A percentile compares a stretch with the other conserved stretches of the same genome.
Evolutionary conservation across 2,797 vertebrate genomes (phyloP).

Genomic region (Podarcis siculus): DNA sequence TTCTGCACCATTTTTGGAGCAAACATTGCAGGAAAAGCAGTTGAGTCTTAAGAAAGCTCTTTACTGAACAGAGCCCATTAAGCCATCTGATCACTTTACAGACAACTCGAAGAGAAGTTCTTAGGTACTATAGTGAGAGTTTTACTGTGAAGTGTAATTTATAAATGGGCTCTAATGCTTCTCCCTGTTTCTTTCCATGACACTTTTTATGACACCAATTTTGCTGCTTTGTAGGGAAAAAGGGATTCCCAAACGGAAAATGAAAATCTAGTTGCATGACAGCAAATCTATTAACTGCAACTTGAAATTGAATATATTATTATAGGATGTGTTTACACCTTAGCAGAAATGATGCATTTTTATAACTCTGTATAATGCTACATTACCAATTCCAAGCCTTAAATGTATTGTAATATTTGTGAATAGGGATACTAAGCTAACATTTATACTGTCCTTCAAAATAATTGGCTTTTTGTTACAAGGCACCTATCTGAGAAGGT

Average conservation of each 20-base stretch:
- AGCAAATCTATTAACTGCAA: slow-evolving; percentile 37
- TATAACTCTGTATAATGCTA: slow-evolving; percentile 12
- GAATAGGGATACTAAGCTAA: slow-evolving; percentile 48
- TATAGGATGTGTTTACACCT: slow-evolving; percentile 34
- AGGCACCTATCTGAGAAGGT: slow-evolving; percentile 49
- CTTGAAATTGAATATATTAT: slow-evolving; percentile 45
- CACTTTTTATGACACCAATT: slow-evolving; percentile 50
- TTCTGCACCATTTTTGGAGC: slow-evolving; percentile 50
- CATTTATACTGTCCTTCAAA: slow-evolving; percentile 70
- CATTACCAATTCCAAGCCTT: slow-evolving; percentile 38
- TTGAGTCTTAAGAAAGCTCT: slow-evolving; percentile 49
- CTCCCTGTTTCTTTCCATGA: slow-evolving; percentile 57
- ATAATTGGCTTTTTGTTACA: slow-evolving; percentile 66
- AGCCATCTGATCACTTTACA: slow-evolving; percentile 51
- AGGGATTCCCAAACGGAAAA: slow-evolving; percentile 37
- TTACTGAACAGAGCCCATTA: slow-evolving; percentile 58
- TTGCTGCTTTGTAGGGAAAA: slow-evolving; percentile 2
- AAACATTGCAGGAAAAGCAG: slow-evolving; percentile 51
- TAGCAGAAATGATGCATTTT: slow-evolving; percentile 36
- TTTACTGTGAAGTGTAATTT: slow-evolving; percentile 62
- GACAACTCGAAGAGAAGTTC: slow-evolving; percentile 50
- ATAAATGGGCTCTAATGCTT: slow-evolving; percentile 53
- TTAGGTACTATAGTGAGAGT: slow-evolving; percentile 50
- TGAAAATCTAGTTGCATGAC: slow-evolving; percentile 33
- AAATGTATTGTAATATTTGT: slow-evolving; percentile 57